Percentiles rank a stretch among this genome's conserved stretches.
Evolutionary conservation across 2,888 invertebrate species (phyloP).

Genomic region (Drosophila mercatorum): DNA sequence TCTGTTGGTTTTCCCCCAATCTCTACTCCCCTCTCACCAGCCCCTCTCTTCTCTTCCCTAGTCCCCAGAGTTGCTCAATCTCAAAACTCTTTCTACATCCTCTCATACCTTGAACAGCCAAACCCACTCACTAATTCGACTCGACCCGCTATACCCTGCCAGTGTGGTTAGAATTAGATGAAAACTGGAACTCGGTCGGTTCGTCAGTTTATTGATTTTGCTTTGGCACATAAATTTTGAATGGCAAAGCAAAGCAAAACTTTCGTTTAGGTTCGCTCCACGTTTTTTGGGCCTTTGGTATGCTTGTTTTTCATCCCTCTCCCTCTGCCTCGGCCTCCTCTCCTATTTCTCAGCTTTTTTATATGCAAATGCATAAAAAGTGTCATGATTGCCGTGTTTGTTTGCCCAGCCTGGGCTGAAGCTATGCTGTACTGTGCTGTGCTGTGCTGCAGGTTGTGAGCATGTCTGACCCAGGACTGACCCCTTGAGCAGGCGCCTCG

Average conservation of each 20-base stretch:
- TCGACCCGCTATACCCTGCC: slow-evolving; percentile 25
- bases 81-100: no score
- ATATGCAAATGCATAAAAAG: slow-evolving; percentile 78
- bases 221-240: slow-evolving; percentile 73
- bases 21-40: neutral
- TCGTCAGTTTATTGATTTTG: slow-evolving; percentile 76
- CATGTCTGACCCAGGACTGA: slow-evolving; percentile 57
- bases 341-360: slow-evolving; percentile 14
- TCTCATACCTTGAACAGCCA: neutral
- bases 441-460: slow-evolving; percentile 28
- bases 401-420: slow-evolving; percentile 45
- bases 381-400: slow-evolving; percentile 78
- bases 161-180: slow-evolving; percentile 43
- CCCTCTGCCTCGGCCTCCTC: neutral
- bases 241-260: slow-evolving; percentile 51
- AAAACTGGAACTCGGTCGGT: slow-evolving; percentile 43
- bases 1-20: neutral
- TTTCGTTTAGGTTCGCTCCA: slow-evolving; percentile 49
- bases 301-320: slow-evolving; percentile 7
- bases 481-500: slow-evolving; percentile 44
- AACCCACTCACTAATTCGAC: neutral
- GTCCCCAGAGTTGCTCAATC: no score
- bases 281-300: slow-evolving; percentile 18
- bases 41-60: no score
- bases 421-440: slow-evolving; percentile 22